Conservation (phyloP, 2,113 vertebrate genomes). For the Perca flavescens region DNA sequence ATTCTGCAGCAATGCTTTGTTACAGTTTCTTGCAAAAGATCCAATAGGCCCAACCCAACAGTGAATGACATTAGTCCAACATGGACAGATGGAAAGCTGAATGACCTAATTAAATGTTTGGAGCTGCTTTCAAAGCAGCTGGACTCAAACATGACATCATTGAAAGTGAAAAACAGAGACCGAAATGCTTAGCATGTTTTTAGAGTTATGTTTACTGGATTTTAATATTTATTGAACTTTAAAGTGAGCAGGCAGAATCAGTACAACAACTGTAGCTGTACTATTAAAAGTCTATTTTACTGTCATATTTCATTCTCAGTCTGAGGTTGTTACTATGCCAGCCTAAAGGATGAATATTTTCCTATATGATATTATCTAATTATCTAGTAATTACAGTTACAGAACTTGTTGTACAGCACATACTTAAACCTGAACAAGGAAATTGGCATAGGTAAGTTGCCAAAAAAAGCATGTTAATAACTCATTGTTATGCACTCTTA, state of each 20-base stretch:
- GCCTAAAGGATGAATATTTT: not conserved
- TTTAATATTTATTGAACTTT: conserved; percentile 2
- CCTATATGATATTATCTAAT: no score
- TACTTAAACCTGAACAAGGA: not conserved
- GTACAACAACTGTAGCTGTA: not conserved
- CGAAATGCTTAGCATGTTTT: conserved; percentile 14
- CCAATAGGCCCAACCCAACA: not conserved
- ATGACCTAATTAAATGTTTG: conserved; percentile 68
- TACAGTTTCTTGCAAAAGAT: conserved; percentile 11
- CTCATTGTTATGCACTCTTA: not conserved
- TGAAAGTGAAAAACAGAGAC: conserved; percentile 18
- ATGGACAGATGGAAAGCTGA: conserved; percentile 62
- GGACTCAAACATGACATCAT: conserved; percentile 31
- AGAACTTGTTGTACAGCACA: no score
- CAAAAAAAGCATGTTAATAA: not conserved
- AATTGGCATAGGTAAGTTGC: no score
- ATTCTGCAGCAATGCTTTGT: not conserved
- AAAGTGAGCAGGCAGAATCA: conserved; percentile 7
- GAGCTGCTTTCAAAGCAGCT: conserved; percentile 40
- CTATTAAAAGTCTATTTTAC: not conserved
- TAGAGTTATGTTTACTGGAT: not conserved
- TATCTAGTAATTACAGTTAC: not conserved
- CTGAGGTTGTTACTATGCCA: not conserved
- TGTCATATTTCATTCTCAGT: not conserved
- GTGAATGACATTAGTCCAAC: conserved; percentile 34